Evolutionary conservation across 1,140 invertebrate species (phyloP).

Genomic region (Drosophila melanogaster): Release_6_plus_ISO1_MT NT_033777.3:24241501-24242000

Average conservation of each 20-base stretch:
- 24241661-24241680: constrained; percentile 71
- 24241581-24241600: background rate
- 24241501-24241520: constrained; percentile 78
- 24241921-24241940: constrained; percentile 64
- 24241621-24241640: background rate
- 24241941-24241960: constrained; percentile 43
- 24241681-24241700: constrained; percentile 84
- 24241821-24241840: constrained; percentile 80
- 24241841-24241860: constrained; percentile 78
- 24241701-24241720: constrained; percentile 85
- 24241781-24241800: constrained; percentile 84
- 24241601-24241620: background rate
- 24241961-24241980: constrained; percentile 22
- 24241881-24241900: constrained; percentile 77
- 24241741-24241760: constrained; percentile 60
- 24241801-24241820: constrained; percentile 79
- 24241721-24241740: constrained; percentile 77
- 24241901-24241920: constrained; percentile 81
- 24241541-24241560: constrained; percentile 72
- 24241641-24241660: constrained; percentile 81
- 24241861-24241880: constrained; percentile 80
- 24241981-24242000: constrained; percentile 54
- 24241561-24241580: constrained; percentile 71
- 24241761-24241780: constrained; percentile 72
- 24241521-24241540: constrained; percentile 60